Percentiles rank a stretch among this genome's conserved stretches.
Evolutionary conservation across 1,140 invertebrate genomes (phyloP).

Genomic region (Anastatus disparis): DNA sequence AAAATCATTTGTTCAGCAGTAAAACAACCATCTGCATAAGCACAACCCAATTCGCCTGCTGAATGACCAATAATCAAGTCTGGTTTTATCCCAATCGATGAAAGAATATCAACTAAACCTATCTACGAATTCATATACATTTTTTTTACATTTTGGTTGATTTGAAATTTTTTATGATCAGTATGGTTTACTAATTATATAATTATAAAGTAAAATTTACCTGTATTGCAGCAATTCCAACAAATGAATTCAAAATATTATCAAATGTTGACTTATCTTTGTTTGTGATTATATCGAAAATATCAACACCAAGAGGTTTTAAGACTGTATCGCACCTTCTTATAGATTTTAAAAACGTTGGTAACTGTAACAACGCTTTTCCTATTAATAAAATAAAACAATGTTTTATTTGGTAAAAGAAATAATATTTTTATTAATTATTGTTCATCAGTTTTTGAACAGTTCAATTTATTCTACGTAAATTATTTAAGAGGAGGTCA

Average conservation of each 20-base stretch:
- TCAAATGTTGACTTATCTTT: conserved; percentile 71
- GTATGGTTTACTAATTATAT: conserved; percentile 77
- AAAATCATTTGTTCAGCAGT: conserved; percentile 86
- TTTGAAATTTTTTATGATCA: conserved; percentile 70
- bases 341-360: conserved; percentile 75
- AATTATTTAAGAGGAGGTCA: too few relatives aligned
- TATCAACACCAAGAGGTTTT: conserved; percentile 69
- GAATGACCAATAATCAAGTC: conserved; percentile 91
- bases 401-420: too few relatives aligned
- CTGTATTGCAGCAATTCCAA: conserved; percentile 84
- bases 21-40: conserved; percentile 88
- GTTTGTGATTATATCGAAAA: conserved; percentile 72
- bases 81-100: conserved; percentile 77
- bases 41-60: conserved; percentile 89
- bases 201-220: conserved; percentile 68
- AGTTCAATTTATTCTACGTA: too few relatives aligned
- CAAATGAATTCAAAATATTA: conserved; percentile 74
- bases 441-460: too few relatives aligned
- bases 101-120: conserved; percentile 83
- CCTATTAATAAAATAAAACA: conserved; percentile 73
- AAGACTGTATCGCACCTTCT: conserved; percentile 70
- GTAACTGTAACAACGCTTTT: conserved; percentile 71
- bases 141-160: too few relatives aligned
- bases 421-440: too few relatives aligned
- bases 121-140: conserved; percentile 78